These are phyloP conservation scores for Tetragnatha versicolor DNA, from an alignment of 1,140 invertebrate species.

Conservation along the genomic window DNA sequence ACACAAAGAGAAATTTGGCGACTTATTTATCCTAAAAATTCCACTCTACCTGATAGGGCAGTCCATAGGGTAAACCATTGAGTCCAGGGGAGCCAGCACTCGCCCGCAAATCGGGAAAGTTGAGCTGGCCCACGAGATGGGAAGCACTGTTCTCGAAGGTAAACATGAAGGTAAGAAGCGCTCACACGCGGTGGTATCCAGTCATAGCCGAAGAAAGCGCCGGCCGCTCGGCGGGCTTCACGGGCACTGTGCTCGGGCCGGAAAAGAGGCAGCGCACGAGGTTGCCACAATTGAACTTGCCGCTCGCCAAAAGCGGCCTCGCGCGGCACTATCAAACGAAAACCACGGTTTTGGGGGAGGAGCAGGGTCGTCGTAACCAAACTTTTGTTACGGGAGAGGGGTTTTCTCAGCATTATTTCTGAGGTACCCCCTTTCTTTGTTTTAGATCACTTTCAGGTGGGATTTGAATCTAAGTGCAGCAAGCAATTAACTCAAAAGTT, in stretches of 20 bases:
- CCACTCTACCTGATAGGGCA: constrained; percentile 34
- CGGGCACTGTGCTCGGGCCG: not conserved
- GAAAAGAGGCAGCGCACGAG: not conserved
- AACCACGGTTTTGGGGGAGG: too few species aligned
- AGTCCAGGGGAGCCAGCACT: not conserved
- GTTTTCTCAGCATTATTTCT: too few species aligned
- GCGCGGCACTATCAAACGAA: too few species aligned
- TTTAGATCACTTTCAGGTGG: too few species aligned
- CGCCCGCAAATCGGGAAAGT: constrained; percentile 47
- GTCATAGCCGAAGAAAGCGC: too few species aligned
- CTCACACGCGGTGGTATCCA: not conserved
- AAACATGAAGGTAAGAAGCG: constrained; percentile 26
- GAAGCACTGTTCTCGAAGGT: constrained; percentile 44
- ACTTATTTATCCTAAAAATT: not conserved
- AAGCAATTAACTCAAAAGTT: too few species aligned
- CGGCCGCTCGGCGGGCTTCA: too few species aligned
- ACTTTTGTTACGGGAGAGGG: too few species aligned
- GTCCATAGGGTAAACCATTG: constrained; percentile 25
- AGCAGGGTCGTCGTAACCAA: too few species aligned
- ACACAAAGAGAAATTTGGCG: too few species aligned
- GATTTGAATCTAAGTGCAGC: too few species aligned
- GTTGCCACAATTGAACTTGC: constrained; percentile 22
- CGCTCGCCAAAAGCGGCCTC: constrained; percentile 11
- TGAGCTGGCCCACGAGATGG: constrained; percentile 42
- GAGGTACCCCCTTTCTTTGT: too few species aligned